phyloP scores from a whole-genome alignment of 2,797 vertebrate species.

The Nothura maculosa region DNA sequence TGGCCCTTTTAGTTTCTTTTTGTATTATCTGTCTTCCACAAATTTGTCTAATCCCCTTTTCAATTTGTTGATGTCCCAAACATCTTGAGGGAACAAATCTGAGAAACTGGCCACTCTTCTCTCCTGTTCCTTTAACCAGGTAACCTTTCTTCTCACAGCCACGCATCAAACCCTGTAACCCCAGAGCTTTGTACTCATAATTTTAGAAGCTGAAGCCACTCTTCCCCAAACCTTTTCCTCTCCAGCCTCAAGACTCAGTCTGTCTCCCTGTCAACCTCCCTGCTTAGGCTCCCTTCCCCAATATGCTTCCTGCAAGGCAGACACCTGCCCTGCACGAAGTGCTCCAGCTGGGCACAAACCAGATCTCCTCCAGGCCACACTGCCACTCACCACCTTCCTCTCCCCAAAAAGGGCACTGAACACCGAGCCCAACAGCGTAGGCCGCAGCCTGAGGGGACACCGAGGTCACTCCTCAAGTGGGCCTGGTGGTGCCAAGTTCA shows the following conservation, averaged over 20 bases:
- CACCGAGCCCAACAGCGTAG: background rate
- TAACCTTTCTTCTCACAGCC: background rate
- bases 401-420: background rate
- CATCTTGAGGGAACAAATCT: background rate
- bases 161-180: background rate
- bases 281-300: background rate
- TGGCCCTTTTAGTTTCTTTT: background rate
- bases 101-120: background rate
- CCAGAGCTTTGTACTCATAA: background rate
- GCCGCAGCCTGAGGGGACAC: background rate
- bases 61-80: background rate
- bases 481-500: background rate
- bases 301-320: background rate
- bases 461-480: background rate
- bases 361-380: background rate
- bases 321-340: background rate
- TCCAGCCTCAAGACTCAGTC: background rate
- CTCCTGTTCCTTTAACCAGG: background rate
- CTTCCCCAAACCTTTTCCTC: background rate
- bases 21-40: background rate
- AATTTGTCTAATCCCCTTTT: background rate
- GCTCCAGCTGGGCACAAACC: background rate
- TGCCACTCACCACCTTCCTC: background rate
- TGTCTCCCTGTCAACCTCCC: background rate
- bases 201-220: background rate